These are phyloP conservation scores for Hartigia nigra DNA, from an alignment of 2,888 invertebrate genomes.

Conservation along the genomic window DNA sequence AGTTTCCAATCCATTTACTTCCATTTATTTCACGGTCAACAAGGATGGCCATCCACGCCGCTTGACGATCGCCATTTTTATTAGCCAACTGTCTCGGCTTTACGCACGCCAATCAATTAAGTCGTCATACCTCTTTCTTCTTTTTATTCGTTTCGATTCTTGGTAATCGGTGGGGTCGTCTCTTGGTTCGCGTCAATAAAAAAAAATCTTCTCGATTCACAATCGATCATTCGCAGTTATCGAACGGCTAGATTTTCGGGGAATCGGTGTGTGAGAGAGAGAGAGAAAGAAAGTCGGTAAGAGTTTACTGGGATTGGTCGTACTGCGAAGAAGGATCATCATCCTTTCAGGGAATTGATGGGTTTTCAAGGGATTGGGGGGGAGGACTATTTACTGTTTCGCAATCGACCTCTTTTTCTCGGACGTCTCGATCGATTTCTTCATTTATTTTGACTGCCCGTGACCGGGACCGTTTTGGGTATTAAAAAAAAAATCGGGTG, in stretches of 20 bases:
- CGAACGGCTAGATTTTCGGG: neutral
- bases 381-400: neutral
- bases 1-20: slow-evolving; percentile 5
- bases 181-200: neutral
- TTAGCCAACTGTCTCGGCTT: slow-evolving; percentile 31
- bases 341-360: neutral
- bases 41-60: slow-evolving; percentile 22
- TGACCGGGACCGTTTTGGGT: too few species aligned
- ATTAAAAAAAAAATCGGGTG: neutral
- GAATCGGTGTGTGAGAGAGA: neutral
- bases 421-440: neutral
- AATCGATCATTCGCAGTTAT: neutral
- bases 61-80: slow-evolving; percentile 24
- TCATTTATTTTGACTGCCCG: neutral
- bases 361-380: neutral
- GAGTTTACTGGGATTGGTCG: neutral
- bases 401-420: neutral
- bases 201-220: neutral
- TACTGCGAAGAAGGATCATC: neutral
- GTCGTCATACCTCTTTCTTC: slow-evolving; percentile 1
- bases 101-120: slow-evolving; percentile 20
- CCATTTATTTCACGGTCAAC: neutral
- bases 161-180: neutral
- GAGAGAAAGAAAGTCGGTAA: neutral
- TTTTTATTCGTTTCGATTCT: neutral